Conservation (phyloP, 1,140 invertebrate genomes). For the Philotrypesis tridentata region DNA sequence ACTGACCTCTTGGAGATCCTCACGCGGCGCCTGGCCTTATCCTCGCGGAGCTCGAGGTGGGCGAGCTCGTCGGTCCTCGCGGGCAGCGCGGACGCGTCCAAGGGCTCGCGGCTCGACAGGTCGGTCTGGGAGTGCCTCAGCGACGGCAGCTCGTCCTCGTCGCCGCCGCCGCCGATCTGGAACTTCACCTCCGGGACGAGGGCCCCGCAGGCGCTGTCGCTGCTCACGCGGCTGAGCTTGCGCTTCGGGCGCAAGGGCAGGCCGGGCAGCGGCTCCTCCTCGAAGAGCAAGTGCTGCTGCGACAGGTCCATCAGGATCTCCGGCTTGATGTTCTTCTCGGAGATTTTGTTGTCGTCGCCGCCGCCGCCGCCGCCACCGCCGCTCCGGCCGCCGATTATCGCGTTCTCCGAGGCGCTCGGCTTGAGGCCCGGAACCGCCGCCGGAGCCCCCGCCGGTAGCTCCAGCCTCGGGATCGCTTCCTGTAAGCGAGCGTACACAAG, state of each 20-base stretch:
- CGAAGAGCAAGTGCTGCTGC: constrained; percentile 44
- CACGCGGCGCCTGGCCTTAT: background rate
- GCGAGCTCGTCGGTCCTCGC: background rate
- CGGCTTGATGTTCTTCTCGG: constrained; percentile 64
- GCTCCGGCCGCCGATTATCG: constrained; percentile 39
- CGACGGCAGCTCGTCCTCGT: background rate
- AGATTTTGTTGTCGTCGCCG: constrained; percentile 58
- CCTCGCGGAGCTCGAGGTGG: background rate
- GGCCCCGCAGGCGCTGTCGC: constrained; percentile 45
- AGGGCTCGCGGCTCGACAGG: background rate
- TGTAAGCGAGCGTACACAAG: background rate
- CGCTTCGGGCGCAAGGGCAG: constrained; percentile 41
- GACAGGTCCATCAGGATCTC: constrained; percentile 67
- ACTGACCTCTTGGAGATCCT: constrained; percentile 10
- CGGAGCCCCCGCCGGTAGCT: constrained; percentile 35
- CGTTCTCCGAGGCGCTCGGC: constrained; percentile 63
- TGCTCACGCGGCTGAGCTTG: constrained; percentile 56
- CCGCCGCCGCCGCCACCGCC: too few species aligned
- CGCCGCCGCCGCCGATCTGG: constrained; percentile 2
- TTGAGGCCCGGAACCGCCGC: constrained; percentile 53
- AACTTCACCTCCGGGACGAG: background rate
- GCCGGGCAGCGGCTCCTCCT: background rate
- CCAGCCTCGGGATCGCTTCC: constrained; percentile 35
- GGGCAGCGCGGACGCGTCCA: background rate
- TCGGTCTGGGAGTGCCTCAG: constrained; percentile 29